These are phyloP conservation scores for Catocala sponsa DNA, from an alignment of 2,888 invertebrate genomes.

Conservation along the genomic window DNA sequence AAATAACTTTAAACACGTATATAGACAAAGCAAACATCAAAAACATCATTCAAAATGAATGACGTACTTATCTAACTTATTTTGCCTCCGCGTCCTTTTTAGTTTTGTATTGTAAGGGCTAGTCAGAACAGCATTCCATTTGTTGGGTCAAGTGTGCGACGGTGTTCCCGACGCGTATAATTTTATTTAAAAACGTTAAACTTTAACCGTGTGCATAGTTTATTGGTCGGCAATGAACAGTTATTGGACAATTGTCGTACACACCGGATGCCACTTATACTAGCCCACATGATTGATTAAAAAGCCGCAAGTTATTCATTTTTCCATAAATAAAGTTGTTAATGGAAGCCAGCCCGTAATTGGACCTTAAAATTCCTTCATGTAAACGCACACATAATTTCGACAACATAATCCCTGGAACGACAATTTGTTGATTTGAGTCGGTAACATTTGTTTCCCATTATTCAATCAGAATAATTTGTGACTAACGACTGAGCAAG, in stretches of 20 bases:
- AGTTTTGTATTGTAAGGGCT: constrained; percentile 48
- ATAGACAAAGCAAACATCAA: too few relatives aligned
- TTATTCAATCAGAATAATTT: constrained; percentile 18
- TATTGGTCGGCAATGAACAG: constrained; percentile 61
- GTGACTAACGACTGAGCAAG: background rate
- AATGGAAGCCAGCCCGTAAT: constrained; percentile 79
- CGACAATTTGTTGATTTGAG: constrained; percentile 33
- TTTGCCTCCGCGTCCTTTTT: constrained; percentile 43
- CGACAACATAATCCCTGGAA: constrained; percentile 49
- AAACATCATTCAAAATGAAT: constrained; percentile 33
- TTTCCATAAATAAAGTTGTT: constrained; percentile 83
- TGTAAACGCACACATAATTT: constrained; percentile 62
- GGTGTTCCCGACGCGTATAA: constrained; percentile 31
- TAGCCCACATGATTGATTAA: constrained; percentile 82
- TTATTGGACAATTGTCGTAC: constrained; percentile 71
- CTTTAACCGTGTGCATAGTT: constrained; percentile 46
- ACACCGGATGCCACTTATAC: constrained; percentile 71
- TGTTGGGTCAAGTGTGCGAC: constrained; percentile 45
- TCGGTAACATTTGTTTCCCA: constrained; percentile 23
- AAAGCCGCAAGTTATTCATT: constrained; percentile 83
- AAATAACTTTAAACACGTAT: too few relatives aligned
- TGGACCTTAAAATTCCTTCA: constrained; percentile 79
- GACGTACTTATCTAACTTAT: constrained; percentile 50
- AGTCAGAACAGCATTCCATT: constrained; percentile 55
- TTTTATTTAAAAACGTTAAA: constrained; percentile 39